Base-by-base conservation (phyloP, 2,888 invertebrate species). In the Himalopsyche japonica region DNA sequence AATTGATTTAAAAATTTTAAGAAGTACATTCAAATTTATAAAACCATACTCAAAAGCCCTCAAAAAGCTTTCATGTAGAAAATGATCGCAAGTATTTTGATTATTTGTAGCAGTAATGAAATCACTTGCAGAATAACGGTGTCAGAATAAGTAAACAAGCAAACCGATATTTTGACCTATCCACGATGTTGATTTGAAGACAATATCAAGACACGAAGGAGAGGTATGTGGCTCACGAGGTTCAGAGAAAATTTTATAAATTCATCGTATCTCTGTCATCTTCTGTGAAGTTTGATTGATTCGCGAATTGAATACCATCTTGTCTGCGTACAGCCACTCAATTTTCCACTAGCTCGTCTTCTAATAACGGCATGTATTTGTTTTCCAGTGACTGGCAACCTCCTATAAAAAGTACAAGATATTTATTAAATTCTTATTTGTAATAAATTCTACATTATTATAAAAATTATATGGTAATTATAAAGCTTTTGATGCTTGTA, bases 271-370 rank as follows among this genome's bases (percentile, higher is more conserved):
- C 57, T 57, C 70, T 32, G 64, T 83, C 80, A 80, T 70, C 32
- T 27, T 70, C 70, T 70, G 64, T 47, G 83, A 64, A 47, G 79
- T 79, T 64, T 83, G 83, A 83, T 83, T 83, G 83, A 83, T 83
- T 80, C 83, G 80, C 83, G 47, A 64, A 80, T 83, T 47, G 83
- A 80, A 83, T 27, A 30, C 70, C 15, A 70, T 27, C 70, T 27
- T 70, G 27, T 27, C 27, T 70, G 70, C 70, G 70, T 70, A 70
- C 27, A 30, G 30, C 70, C 70, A 57, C 57, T 57, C 70, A 70
- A 70, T 70, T 70, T 70, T 27, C 70, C 20, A 24, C 70, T 4
- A 70, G 24, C 27, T 30, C 27, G 24, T 64, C 70, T 27, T 24
- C 70, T 70, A 70, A 27, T 70, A 70, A 70, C 70, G 70, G 70